phyloP scores from a whole-genome alignment of 2,888 invertebrate genomes.

The Drosophila birchii region DNA sequence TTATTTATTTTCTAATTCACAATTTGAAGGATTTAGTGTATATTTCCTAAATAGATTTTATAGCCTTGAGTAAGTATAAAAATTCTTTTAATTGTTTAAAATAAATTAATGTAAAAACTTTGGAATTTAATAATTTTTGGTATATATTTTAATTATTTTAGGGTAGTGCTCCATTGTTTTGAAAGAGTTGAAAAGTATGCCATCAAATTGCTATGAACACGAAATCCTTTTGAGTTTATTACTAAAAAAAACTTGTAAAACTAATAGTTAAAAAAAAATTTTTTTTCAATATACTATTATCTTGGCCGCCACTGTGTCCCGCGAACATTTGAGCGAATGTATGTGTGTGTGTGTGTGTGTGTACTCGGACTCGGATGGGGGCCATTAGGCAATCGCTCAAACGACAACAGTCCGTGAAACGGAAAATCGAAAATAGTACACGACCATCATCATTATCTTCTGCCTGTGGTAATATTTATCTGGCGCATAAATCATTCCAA shows the following conservation, averaged over 20 bases:
- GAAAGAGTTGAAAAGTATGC: too few relatives aligned
- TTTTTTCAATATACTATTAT: not conserved
- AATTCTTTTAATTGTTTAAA: too few relatives aligned
- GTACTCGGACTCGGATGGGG: constrained; percentile 8
- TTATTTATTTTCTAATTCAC: not conserved
- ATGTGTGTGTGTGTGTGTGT: constrained; percentile 3
- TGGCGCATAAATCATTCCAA: constrained; percentile 43
- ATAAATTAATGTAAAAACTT: not conserved
- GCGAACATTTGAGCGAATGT: constrained; percentile 9
- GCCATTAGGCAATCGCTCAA: constrained; percentile 48
- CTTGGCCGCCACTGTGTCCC: constrained; percentile 12
- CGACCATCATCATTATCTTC: constrained; percentile 28
- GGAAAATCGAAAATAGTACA: constrained; percentile 47
- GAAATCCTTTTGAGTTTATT: not conserved
- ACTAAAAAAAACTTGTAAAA: not conserved
- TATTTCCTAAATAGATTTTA: not conserved
- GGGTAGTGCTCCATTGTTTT: not conserved
- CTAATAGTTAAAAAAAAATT: not conserved
- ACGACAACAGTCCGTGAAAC: constrained; percentile 47
- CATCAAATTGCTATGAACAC: too few relatives aligned
- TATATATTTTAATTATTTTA: not conserved
- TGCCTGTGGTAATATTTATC: constrained; percentile 40
- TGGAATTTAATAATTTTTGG: too few relatives aligned
- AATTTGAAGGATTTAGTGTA: not conserved
- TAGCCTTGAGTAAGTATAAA: not conserved